Base-by-base conservation (phyloP, 1,140 invertebrate genomes). In the Drosophila albomicans region DNA sequence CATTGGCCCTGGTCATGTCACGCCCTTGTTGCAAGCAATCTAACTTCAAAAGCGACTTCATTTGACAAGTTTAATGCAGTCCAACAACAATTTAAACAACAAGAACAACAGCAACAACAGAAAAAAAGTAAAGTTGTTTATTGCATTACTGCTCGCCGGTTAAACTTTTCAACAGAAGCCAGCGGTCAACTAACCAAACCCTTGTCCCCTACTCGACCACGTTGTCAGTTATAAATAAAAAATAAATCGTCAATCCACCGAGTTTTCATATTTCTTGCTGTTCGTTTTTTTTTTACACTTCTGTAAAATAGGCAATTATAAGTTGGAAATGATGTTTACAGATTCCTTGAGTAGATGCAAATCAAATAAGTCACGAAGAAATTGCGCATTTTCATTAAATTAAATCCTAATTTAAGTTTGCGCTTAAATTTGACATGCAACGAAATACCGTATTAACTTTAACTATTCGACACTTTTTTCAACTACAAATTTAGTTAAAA, bases 21-120 rank as follows among this genome's bases (percentile, higher is more conserved):
- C 51, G 57, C 61, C 73, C 73, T 66, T 49, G 45, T 67, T 79
- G 69, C 54, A 49, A 54, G 74, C 81, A 84, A 88, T 88, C 85
- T 81, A 84, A 88, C 77, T 89, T 88, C 80, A 62, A 72, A 77
- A 68, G 74, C 73, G 70, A 88, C 84, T 88, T 88, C 70, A 88
- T 84, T 84, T 89, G 85, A 88, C 78, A 88, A 88, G 70, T 88
- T 88, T 89, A 88, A 88, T 88, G 70, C 67, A 84, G 84, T 88
- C 75, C 61, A 80, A 62, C 80, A 79, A 81, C 82, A 88, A 78
- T 87, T 87, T 79, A 49, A 79, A 82, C 46, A 64, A 54, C 20
- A 61, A 59, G 5, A 45, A 43, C 16, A 30, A 30, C 20, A 30
- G 16, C 13, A 48, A 48, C 46, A 10, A 48, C 46, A 41, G 20